Percentiles rank a stretch among this genome's conserved stretches.
Evolutionary conservation across 2,797 vertebrate genomes (phyloP).

Genomic region (Rhynchonycteris naso): DNA sequence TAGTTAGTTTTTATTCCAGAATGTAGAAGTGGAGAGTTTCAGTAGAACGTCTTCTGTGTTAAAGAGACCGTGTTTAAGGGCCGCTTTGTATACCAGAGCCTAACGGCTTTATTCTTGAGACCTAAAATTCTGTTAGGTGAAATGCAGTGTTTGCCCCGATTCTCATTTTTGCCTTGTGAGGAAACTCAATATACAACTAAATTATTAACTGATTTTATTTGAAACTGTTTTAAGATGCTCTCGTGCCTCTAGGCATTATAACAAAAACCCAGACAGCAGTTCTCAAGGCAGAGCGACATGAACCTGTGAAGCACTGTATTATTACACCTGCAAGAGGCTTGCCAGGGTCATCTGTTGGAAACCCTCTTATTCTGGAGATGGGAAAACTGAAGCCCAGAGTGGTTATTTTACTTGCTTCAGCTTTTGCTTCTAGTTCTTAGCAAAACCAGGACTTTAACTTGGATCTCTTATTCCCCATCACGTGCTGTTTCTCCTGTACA

Average conservation of each 20-base stretch:
- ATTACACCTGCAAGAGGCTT: neutral
- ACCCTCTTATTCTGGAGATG: neutral
- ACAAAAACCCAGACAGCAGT: neutral
- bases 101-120: neutral
- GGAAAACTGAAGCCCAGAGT: neutral
- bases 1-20: conserved; percentile 43
- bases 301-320: neutral
- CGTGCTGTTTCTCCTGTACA: neutral
- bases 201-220: conserved; percentile 57
- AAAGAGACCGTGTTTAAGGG: neutral
- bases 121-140: conserved; percentile 29
- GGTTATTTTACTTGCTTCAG: neutral
- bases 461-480: neutral
- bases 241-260: conserved; percentile 23
- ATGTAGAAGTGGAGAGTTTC: neutral
- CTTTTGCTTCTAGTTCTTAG: neutral
- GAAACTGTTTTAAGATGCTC: conserved; percentile 43
- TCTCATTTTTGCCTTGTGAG: conserved; percentile 39
- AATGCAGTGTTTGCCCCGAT: neutral
- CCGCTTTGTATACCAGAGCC: neutral
- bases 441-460: neutral
- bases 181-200: conserved; percentile 28
- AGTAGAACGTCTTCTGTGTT: neutral
- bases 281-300: neutral
- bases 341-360: neutral